These are phyloP conservation scores for Andrena haemorrhoa DNA, from an alignment of 2,888 invertebrate genomes.

Conservation along the genomic window DNA sequence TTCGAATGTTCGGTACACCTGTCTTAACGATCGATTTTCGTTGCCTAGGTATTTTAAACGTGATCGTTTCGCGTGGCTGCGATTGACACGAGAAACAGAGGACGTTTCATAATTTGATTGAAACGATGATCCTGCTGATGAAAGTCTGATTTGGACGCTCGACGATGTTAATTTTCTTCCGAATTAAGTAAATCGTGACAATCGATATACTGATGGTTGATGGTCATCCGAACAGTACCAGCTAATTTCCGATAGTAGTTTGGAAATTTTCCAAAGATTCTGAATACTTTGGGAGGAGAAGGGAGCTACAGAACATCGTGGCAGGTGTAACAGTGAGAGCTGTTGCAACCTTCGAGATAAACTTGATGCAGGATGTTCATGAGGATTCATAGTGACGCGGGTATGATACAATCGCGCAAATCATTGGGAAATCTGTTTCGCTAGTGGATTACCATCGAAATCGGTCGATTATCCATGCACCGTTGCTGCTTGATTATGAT, in stretches of 20 bases:
- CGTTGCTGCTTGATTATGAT: slow-evolving; percentile 54
- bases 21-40: slow-evolving; percentile 27
- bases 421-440: slow-evolving; percentile 55
- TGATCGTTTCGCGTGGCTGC: background rate
- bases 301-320: no score
- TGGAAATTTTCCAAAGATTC: no score
- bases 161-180: background rate
- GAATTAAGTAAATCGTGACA: slow-evolving; percentile 10
- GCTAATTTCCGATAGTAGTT: no score
- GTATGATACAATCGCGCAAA: slow-evolving; percentile 29
- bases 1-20: slow-evolving; percentile 3
- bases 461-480: slow-evolving; percentile 59
- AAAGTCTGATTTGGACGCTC: background rate
- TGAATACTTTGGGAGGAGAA: no score
- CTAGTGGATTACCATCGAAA: slow-evolving; percentile 43
- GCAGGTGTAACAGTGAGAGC: background rate
- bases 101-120: background rate
- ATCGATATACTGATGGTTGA: background rate
- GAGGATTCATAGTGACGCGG: background rate
- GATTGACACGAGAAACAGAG: background rate
- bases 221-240: background rate
- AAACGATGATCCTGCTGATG: slow-evolving; percentile 6
- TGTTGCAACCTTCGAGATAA: background rate
- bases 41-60: background rate
- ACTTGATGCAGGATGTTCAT: background rate